Conservation (phyloP, 2,888 invertebrate species). For the Gymnocheta viridis region DNA sequence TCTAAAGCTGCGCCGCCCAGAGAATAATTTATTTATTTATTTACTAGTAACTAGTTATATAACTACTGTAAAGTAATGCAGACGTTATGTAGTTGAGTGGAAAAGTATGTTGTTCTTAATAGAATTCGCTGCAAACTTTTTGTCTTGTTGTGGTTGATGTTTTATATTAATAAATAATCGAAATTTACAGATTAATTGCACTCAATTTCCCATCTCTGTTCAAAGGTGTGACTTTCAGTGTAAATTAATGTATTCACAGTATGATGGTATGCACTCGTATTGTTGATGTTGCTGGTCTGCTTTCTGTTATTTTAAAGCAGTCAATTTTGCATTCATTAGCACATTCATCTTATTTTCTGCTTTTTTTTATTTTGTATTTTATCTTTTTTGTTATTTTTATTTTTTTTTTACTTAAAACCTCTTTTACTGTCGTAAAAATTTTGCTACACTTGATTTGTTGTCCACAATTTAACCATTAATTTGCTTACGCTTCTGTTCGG, state of each 20-base stretch:
- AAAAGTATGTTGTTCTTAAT: too few relatives aligned
- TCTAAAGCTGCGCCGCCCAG: too few relatives aligned
- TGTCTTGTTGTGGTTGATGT: too few relatives aligned
- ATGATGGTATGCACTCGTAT: conserved; percentile 9
- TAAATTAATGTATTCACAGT: conserved; percentile 16
- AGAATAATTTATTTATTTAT: too few relatives aligned
- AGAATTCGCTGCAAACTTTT: too few relatives aligned
- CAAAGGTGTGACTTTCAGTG: conserved; percentile 15
- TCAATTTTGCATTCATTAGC: conserved; percentile 65
- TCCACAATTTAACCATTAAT: conserved; percentile 55
- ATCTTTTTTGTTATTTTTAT: neutral
- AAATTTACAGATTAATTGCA: neutral
- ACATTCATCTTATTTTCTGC: conserved; percentile 63
- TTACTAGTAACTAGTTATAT: too few relatives aligned
- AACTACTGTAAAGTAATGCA: too few relatives aligned
- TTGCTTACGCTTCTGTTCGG: conserved; percentile 67
- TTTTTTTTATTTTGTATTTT: neutral
- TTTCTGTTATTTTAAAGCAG: conserved; percentile 43
- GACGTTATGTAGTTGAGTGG: too few relatives aligned
- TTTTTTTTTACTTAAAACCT: conserved; percentile 11
- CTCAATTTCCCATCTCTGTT: conserved; percentile 19
- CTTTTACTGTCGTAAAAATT: conserved; percentile 49
- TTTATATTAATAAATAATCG: too few relatives aligned
- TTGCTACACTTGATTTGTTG: conserved; percentile 64
- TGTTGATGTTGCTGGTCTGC: conserved; percentile 30